Conservation (phyloP, 1,140 invertebrate genomes). For the Archegozetes longisetosus region DNA sequence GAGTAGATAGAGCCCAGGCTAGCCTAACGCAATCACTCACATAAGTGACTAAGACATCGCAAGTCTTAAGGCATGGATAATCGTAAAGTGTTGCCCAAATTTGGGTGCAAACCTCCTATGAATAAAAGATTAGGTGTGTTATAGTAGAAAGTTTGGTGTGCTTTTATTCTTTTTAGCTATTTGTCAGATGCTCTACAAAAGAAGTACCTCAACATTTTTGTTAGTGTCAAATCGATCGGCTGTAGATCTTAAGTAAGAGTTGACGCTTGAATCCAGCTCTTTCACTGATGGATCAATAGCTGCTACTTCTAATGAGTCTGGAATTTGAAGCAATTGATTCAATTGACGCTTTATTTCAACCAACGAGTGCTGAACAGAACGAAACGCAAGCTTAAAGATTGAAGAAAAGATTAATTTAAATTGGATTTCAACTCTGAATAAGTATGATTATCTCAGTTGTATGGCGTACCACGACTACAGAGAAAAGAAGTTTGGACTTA, state of each 20-base stretch:
- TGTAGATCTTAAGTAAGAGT: constrained; percentile 35
- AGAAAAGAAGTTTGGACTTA: constrained; percentile 84
- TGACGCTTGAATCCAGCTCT: constrained; percentile 36
- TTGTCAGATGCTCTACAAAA: background rate
- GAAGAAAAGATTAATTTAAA: background rate
- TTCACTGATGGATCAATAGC: constrained; percentile 1
- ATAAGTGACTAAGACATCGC: constrained; percentile 42
- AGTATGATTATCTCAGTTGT: too few species aligned
- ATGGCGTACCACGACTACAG: constrained; percentile 80
- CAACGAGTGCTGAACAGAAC: constrained; percentile 37
- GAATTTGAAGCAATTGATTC: constrained; percentile 35
- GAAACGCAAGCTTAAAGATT: constrained; percentile 39
- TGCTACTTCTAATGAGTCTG: constrained; percentile 17
- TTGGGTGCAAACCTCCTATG: constrained; percentile 44
- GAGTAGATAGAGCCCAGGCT: constrained; percentile 46
- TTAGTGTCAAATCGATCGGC: constrained; percentile 39
- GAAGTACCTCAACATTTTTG: constrained; percentile 39
- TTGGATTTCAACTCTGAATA: too few species aligned
- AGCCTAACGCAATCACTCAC: constrained; percentile 44
- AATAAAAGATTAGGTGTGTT: constrained; percentile 13
- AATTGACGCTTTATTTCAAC: constrained; percentile 36
- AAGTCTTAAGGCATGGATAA: constrained; percentile 49
- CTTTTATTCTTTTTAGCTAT: background rate
- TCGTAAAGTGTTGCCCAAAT: constrained; percentile 53
- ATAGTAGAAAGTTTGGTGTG: background rate